Base-by-base conservation (phyloP, 2,888 invertebrate species). In the Subacronicta megacephala region DNA sequence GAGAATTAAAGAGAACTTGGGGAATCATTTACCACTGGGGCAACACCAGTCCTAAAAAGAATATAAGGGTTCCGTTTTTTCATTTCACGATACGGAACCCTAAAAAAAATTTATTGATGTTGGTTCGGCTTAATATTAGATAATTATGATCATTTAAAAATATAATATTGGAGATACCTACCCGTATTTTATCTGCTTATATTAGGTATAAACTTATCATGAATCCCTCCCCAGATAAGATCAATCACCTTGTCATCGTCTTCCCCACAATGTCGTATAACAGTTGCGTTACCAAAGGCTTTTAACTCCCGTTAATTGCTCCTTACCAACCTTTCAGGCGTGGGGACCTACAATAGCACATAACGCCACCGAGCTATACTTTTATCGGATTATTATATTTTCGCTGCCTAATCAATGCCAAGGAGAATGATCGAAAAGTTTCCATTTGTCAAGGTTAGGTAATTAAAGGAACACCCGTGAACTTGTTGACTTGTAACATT, bases 401-500 rank as follows among this genome's bases (percentile, higher is more conserved):
- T 45, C 20, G 23, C 40, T 36, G 53, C n/a, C 49, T 45, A 52
- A 26, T 29, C 36, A 37, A 23, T 47, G 33, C 35, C 49, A 40
- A 49, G 26, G 42, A 43, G 52, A 50, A 41, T 42, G 12, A 7
- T 31, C 23, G 38, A 17, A 50, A 46, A 50, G 50, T 31, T 47
- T 46, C 33, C 18, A 43, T 40, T 52, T 35, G 41, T n/a, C 51
- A 23, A 49, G 23, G 31, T 40, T 44, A 26, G 15, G 52, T 33
- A 57, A 53, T 36, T 35, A 49, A 44, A 17, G 37, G 33, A 56
- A 56, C 40, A 58, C 38, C 51, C 46, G 33, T 58, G 46, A 58
- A 47, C 43, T 52, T 31, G 23, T 18, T 37, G 40, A 42, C 41
- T 46, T n/a, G n/a, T 50, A 17, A 29, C 29, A 50, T 42, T 40